Base-by-base conservation (phyloP, 2,797 vertebrate species). In the Harpagifer antarcticus region DNA sequence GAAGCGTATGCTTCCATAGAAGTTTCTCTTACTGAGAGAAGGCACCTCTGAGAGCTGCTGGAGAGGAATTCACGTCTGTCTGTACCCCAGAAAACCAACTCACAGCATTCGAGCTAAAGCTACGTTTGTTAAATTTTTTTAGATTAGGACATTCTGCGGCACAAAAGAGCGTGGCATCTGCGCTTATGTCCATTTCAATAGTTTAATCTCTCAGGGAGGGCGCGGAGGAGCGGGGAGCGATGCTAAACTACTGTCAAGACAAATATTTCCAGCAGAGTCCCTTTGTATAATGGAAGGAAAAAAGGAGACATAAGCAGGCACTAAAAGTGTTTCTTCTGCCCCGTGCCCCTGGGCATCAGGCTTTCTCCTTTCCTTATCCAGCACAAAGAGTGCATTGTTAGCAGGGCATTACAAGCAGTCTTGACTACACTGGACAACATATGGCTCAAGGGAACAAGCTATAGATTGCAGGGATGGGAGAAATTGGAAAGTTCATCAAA, bases 341-440 rank as follows among this genome's bases (percentile, higher is more conserved):
- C 94, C 87, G 82, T 92, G 93, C 89, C 94, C 93, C 93, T 81
- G 82, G 86, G 96, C 94, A 88, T 94, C 93, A 84, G 92, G 95
- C 94, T 95, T 96, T 96, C 93, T 96, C 95, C 95, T 94, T 94
- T 95, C 95, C 96, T 97, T 96, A 95, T 95, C 94, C 91, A 91
- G 94, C 96, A 99, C 97, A 99, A 99, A 99, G 96, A 97, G 94
- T 92, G 93, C 96, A 96, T 98, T 98, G 96, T 98, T 96, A 96
- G 90, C 92, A 92, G 93, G 91, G 95, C 97, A 98, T 99, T 97
- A 98, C 92, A 87, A 93, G 93, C 93, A 93, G 95, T 93, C 69
- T 92, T 92, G 84, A 94, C 95, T 95, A 93, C 94, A 95, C 94
- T 91, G 91, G 94, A 79, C 95, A 95, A 95, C 83, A 92, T 89